Base-by-base conservation (phyloP, 2,113 vertebrate species). In the Gobio gobio region DNA sequence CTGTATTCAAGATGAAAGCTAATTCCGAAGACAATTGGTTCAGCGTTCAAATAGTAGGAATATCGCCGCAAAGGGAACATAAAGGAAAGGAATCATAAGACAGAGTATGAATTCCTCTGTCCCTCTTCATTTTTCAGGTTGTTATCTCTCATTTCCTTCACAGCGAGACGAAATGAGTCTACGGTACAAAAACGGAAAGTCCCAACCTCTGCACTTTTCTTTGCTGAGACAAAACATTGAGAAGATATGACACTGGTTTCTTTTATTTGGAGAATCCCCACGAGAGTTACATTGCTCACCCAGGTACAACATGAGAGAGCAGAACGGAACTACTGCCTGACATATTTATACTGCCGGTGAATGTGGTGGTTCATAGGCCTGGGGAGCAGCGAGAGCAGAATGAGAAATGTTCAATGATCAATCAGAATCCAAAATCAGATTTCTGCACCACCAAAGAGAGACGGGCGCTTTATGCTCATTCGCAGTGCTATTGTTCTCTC, bases 141-240 rank as follows among this genome's bases (percentile, higher is more conserved):
- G 45, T 24, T 70, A 56, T 68, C 81, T 72, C 49, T 22, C 7
- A 18, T 18, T 56, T 82, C 26, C 49, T 72, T 83, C 22, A 54
- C 47, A 58, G 66, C 12, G 7, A 56, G 49, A 82, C 13, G 4
- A 58, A 72, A 83, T 58, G 49, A 73, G 66, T 40, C 80, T n/a
- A 82, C 45, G 0, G 10, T 45, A n/a, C 79, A 20, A 68, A 68
- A 68, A 83, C 40, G 47, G 49, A 83, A 83, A 72, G 81, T 58
- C 64, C 56, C 20, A n/a, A 61, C 76, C 49, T 4, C 20, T 56
- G 47, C 49, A 51, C 33, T 72, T 72, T 83, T 83, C 81, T 83
- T 83, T 72, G 81, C 64, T 24, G 81, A 83, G 47, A 83, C 81
- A 73, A 83, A 83, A 72, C 49, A 83, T 26, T 73, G 29, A 58